Evolutionary conservation across 2,888 invertebrate species (phyloP).

Genomic region (Scaptomyza polygonia): DNA sequence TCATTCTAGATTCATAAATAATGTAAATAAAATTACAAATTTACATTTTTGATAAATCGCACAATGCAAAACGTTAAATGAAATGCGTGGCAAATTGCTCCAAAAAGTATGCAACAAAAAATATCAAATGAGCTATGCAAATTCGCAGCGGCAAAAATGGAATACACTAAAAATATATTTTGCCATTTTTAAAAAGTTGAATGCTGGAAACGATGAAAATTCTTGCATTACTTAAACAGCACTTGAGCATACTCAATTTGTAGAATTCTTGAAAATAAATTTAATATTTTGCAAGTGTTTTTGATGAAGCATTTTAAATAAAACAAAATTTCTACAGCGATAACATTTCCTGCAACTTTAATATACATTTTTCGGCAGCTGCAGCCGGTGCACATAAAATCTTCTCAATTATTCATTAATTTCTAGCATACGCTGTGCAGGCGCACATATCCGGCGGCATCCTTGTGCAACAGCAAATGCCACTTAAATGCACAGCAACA

Average conservation of each 20-base stretch:
- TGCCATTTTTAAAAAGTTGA: background rate
- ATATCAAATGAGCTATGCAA: conserved; percentile 15
- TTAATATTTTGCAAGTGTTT: background rate
- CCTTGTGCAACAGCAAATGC: conserved; percentile 32
- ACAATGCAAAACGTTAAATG: conserved; percentile 1
- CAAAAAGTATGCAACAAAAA: conserved; percentile 34
- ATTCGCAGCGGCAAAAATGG: background rate
- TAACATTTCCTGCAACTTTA: conserved; percentile 9
- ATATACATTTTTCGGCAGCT: conserved; percentile 13
- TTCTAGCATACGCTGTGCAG: conserved; percentile 30
- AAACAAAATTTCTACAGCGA: background rate
- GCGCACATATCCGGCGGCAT: conserved; percentile 18
- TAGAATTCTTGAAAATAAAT: background rate
- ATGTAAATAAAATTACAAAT: conserved; percentile 4
- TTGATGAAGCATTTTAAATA: background rate
- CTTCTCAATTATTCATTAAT: conserved; percentile 45
- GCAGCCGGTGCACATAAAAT: conserved; percentile 7
- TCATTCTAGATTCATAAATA: background rate
- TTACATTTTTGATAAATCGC: conserved; percentile 2
- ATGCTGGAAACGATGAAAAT: background rate
- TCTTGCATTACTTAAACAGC: background rate
- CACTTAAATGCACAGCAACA: conserved; percentile 25
- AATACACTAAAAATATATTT: no score
- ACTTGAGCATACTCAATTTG: background rate
- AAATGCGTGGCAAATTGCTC: conserved; percentile 16